Evolutionary conservation across 2,888 invertebrate genomes (phyloP).

Genomic region (Branchellion lobata): DNA sequence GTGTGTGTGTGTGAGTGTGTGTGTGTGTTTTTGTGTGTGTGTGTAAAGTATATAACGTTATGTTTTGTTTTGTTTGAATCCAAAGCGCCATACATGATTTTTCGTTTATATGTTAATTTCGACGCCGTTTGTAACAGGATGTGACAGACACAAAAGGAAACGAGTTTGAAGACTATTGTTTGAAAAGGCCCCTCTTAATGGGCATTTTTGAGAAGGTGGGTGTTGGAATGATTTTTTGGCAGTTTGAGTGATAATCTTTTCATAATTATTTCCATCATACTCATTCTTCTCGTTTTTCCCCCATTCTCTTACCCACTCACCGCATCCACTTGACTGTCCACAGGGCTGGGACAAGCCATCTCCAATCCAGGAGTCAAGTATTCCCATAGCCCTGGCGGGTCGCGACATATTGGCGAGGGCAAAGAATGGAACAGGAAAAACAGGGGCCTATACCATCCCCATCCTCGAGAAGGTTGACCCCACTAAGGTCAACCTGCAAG

Average conservation of each 20-base stretch:
- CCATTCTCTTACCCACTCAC: no score
- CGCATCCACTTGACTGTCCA: background rate
- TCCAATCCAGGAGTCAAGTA: slow-evolving; percentile 91
- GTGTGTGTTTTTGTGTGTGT: no score
- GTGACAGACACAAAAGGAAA: slow-evolving; percentile 98
- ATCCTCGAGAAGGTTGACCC: slow-evolving; percentile 82
- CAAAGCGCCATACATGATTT: no score
- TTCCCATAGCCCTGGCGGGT: slow-evolving; percentile 95
- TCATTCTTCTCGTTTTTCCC: no score
- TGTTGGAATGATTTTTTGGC: no score
- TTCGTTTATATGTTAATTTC: no score
- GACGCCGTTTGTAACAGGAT: no score
- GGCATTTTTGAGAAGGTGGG: slow-evolving; percentile 90
- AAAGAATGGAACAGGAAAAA: slow-evolving; percentile 99
- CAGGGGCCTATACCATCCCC: slow-evolving; percentile 98
- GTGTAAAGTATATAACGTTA: no score
- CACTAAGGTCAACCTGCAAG: slow-evolving; percentile 86
- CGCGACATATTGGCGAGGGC: slow-evolving; percentile 96
- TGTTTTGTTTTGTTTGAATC: no score
- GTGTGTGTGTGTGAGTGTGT: no score
- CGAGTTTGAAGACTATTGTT: slow-evolving; percentile 98
- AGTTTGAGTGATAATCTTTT: no score
- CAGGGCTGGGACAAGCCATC: slow-evolving; percentile 95
- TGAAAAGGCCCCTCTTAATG: slow-evolving; percentile 94
- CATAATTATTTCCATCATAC: no score